phyloP scores from a whole-genome alignment of 2,113 vertebrate genomes.

The Paradisaea rubra region DNA sequence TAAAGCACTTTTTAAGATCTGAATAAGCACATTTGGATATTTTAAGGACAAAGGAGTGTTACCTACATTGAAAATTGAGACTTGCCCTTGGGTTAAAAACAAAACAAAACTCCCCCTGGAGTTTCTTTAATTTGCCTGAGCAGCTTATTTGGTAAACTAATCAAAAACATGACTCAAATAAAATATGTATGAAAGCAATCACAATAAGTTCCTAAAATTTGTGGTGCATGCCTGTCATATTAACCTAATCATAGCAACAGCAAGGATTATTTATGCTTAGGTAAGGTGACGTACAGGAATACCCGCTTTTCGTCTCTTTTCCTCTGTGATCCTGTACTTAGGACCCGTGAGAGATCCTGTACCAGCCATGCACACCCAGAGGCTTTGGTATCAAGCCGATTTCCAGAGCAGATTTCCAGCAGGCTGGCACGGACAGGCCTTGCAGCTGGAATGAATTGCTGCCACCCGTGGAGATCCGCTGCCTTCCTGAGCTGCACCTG shows the following conservation, averaged over 20 bases:
- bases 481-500: neutral
- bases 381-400: neutral
- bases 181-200: neutral
- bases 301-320: neutral
- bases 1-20: neutral
- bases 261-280: too few species aligned
- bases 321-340: neutral
- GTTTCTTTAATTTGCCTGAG: neutral
- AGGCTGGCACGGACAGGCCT: neutral
- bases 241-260: neutral
- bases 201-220: neutral
- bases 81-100: neutral
- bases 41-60: neutral
- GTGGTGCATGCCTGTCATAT: rapidly evolving
- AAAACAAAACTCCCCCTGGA: neutral
- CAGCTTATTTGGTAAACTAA: neutral
- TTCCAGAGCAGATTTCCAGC: neutral
- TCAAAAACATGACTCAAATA: neutral
- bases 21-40: neutral
- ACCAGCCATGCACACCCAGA: too few species aligned
- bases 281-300: neutral
- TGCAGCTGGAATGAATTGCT: neutral
- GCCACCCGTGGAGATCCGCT: rapidly evolving
- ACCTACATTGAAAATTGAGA: neutral
- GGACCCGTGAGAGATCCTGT: rapidly evolving